Conservation (phyloP, 2,888 invertebrate genomes). For the Caenorhabditis sp. region DNA sequence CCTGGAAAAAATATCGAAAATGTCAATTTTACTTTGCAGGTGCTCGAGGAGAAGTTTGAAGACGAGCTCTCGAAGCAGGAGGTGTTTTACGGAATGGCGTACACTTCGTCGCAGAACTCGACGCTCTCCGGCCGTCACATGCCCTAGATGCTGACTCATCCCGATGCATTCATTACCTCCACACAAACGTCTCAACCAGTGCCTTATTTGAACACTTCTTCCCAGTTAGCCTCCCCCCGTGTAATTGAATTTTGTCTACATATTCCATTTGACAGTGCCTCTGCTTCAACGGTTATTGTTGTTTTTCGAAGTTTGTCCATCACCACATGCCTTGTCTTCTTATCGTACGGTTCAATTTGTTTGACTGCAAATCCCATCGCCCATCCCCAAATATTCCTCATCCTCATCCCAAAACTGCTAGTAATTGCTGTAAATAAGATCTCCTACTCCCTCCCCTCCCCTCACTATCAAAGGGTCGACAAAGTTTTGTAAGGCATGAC, state of each 20-base stretch:
- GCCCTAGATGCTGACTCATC: conserved; percentile 38
- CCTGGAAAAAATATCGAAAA: too few species aligned
- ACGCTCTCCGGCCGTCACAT: conserved; percentile 53
- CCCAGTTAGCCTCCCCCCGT: neutral
- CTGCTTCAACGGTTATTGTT: neutral
- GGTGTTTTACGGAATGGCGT: conserved; percentile 71
- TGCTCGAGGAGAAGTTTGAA: conserved; percentile 72
- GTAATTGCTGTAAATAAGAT: too few species aligned
- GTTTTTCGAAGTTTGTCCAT: neutral
- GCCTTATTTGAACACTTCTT: neutral
- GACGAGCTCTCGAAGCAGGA: conserved; percentile 74
- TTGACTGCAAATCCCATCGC: neutral
- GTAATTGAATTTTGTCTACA: neutral
- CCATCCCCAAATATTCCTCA: neutral
- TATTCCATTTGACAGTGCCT: neutral
- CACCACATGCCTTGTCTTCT: conserved; percentile 18
- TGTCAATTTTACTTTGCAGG: conserved; percentile 49
- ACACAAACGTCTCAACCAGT: neutral
- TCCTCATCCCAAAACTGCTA: conserved; percentile 3
- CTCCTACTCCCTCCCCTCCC: too few species aligned
- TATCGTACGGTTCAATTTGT: conserved; percentile 23
- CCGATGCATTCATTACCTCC: neutral
- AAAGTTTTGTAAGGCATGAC: too few species aligned
- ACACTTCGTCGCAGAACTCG: conserved; percentile 37
- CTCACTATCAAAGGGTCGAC: too few species aligned